Base-by-base conservation (phyloP, 2,888 invertebrate species). In the Hydrotaea cyrtoneurina region DNA sequence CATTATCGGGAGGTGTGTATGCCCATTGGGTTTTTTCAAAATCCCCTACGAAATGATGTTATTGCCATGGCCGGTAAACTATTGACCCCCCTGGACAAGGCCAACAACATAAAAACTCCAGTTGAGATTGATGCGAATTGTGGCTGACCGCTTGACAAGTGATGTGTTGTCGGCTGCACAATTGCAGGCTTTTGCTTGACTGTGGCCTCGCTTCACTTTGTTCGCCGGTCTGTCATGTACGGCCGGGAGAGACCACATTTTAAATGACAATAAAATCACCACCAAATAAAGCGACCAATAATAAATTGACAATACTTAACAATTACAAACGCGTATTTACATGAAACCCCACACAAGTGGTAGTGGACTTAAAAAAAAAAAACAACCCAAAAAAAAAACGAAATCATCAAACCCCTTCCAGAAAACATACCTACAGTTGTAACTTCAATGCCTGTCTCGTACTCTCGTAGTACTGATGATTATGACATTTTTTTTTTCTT, bases 271-370 rank as follows among this genome's bases (percentile, higher is more conserved):
- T 59, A 59, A 11, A 78, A n/a, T 59, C 59, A 59, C n/a, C 15
- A 64, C 50, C 39, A 74, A 53, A 55, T 39, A 62, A 21, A 78
- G 13, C 5, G 36, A 39, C 46, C 50, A 43, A n/a, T 31, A 71
- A 26, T 15, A 57, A 73, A 36, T 73, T 64, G 26, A 23, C 17
- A 64, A 53, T 19, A 26, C 46, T 57, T 74, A 66, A 66, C 26
- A 74, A 53, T 19, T 31, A 62, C n/a, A 69, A 69, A 19, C 23
- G 21, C 26, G 55, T 62, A 76, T 55, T 62, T 11, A 77, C 59
- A 71, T 39, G 8, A 43, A n/a, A 26, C 71, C 17, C 53, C 62
- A 23, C 11, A 11, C 3, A 39, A 11, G 39, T 39, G 39, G 39
- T 8, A 39, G 39, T 2, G 43, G 23, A 39, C 15, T 46, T n/a